Conservation (phyloP, 2,797 vertebrate species). For the Bovichtus diacanthus region DNA sequence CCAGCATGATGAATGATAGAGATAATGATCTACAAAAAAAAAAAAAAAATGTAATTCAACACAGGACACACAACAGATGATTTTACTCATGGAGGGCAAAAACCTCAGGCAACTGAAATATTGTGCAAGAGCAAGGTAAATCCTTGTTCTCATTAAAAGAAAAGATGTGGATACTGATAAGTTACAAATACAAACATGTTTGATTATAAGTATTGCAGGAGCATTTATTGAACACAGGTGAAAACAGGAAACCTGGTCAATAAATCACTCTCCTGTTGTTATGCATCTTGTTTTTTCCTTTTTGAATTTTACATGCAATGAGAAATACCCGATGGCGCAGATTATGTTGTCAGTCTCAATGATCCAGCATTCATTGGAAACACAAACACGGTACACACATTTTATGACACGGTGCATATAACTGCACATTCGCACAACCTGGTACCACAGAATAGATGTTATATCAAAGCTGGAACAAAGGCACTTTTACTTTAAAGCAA, state of each 20-base stretch:
- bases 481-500: conserved; percentile 59
- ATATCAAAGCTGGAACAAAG: conserved; percentile 66
- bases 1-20: conserved; percentile 47
- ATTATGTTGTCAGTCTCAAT: conserved; percentile 4
- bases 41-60: conserved; percentile 17
- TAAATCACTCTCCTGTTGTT: not conserved
- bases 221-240: not conserved
- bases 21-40: conserved; percentile 44
- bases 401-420: conserved; percentile 31
- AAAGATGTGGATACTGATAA: not conserved
- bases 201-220: not conserved
- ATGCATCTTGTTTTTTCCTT: not conserved
- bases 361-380: not conserved
- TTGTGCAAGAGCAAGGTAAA: not conserved
- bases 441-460: conserved; percentile 25
- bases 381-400: not conserved
- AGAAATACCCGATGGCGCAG: not conserved
- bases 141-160: not conserved
- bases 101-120: not conserved
- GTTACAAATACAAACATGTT: not conserved
- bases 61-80: not conserved
- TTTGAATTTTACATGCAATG: not conserved
- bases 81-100: not conserved
- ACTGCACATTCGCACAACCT: conserved; percentile 19
- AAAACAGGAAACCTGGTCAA: conserved; percentile 24